Percentiles rank a stretch among this genome's conserved stretches.
Evolutionary conservation across 2,113 vertebrate species (phyloP).

Genomic region (Urocitellus parryii): DNA sequence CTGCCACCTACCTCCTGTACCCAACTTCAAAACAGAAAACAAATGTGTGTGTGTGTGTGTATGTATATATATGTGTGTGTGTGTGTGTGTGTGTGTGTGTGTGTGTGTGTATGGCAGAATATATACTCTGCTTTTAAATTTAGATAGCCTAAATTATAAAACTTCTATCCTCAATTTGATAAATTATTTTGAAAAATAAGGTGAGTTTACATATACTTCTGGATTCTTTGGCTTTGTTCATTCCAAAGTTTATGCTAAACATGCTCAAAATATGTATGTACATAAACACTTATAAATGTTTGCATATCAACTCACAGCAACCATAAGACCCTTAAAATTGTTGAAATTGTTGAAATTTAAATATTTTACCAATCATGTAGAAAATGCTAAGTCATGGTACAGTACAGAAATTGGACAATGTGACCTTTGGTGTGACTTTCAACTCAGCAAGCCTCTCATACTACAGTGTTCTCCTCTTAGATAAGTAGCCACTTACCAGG

Average conservation of each 20-base stretch:
- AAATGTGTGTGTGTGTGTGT: too few relatives aligned
- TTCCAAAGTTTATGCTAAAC: not conserved
- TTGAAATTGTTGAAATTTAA: not conserved
- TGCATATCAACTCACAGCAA: not conserved
- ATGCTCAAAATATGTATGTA: not conserved
- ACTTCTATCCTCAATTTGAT: not conserved
- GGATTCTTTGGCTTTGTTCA: not conserved
- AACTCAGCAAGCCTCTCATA: not conserved
- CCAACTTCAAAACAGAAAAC: not conserved
- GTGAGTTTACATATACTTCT: not conserved
- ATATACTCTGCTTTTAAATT: constrained; percentile 10
- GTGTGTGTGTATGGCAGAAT: not conserved
- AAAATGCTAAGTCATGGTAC: not conserved
- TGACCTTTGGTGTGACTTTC: not conserved
- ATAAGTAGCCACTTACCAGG: not conserved
- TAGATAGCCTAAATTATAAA: constrained; percentile 29
- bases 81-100: too few relatives aligned
- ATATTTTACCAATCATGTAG: not conserved
- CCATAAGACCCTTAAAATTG: not conserved
- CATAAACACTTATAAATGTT: not conserved
- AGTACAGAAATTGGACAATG: not conserved
- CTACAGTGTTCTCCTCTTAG: not conserved
- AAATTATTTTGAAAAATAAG: constrained; percentile 39
- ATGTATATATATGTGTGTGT: accelerated
- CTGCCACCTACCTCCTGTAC: constrained; percentile 18